Evolutionary conservation across 2,797 vertebrate species (phyloP).

Genomic region (Atherinosoma microstoma): DNA sequence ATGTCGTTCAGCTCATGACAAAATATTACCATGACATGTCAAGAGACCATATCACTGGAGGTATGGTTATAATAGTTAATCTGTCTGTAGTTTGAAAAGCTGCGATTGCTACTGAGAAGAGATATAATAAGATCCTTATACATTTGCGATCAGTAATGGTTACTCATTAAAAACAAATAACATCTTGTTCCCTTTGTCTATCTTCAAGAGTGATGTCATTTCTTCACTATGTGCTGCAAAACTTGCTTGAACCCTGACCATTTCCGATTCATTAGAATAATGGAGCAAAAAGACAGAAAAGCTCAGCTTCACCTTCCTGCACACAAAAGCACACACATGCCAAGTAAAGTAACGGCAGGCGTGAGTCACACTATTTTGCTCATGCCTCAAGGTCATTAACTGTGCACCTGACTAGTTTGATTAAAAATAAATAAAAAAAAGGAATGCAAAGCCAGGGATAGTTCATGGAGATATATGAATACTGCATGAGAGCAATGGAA

Average conservation of each 20-base stretch:
- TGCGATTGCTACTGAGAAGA: not conserved
- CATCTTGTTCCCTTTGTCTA: not conserved
- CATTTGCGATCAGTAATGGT: not conserved
- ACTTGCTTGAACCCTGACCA: not conserved
- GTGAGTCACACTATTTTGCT: constrained; percentile 51
- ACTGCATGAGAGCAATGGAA: constrained; percentile 67
- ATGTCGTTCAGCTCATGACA: constrained; percentile 62
- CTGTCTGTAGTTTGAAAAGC: constrained; percentile 13
- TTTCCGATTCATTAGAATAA: not conserved
- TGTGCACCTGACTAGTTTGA: constrained; percentile 57
- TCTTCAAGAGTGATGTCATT: not conserved
- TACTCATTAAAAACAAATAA: not conserved
- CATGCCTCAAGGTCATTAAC: constrained; percentile 73
- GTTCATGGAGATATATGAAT: constrained; percentile 68
- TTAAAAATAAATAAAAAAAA: constrained; percentile 19
- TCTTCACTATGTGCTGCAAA: not conserved
- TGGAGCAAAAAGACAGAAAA: constrained; percentile 5
- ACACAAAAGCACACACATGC: constrained; percentile 13
- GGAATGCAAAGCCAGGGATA: constrained; percentile 41
- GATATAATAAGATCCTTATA: constrained; percentile 7
- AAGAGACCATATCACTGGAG: constrained; percentile 12
- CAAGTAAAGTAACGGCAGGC: constrained; percentile 41
- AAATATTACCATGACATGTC: constrained; percentile 52
- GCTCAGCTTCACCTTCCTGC: constrained; percentile 1
- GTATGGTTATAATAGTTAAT: constrained; percentile 19